Evolutionary conservation across 2,888 invertebrate genomes (phyloP), one percentile per base, ranked within the genome.

Genomic region (Lamellibrachia satsuma): DNA sequence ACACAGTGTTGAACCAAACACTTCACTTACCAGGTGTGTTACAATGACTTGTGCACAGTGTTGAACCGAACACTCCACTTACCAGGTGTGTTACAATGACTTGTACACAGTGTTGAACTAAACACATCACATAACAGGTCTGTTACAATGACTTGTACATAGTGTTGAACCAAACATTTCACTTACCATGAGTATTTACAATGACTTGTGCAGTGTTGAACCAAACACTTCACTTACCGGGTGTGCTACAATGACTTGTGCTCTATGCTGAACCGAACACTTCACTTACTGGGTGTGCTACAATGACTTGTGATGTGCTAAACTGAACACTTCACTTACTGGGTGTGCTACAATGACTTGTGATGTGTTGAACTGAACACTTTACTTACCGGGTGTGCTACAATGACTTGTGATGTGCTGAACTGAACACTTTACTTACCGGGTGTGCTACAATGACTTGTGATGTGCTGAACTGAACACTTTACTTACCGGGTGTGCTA

Each of bases 181-280:
- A 92, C 95, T 94, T 96, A 97, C 97, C 22, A 99, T 99, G 97
- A 99, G 99, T 0, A 98, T 98, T 39, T 11, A 97, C 96, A 27
- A 97, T 95, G 93, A 96, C 96, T 6, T 96, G 95, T 52, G 94
- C 93, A 97, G 97, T 57, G 57, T 57, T 57, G 8, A 57, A 57
- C 57, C 15, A 0, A 57, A 7, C 57, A 90, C 52, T 91, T 4
- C 2, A 92, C 95, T 94, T 96, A 97, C 97, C 22, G 99, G 99
- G 97, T 99, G 99, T 0, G 98, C 98, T 11, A 97, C 96, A 27
- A 97, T 95, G 93, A 96, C 96, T 6, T 96, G 95, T 52, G 94
- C 96, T 93, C 97, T 97, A 96, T 99, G 98, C 95, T 97, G 98
- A 93, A 99, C 57, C 2, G 7, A 57, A 7, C 57, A 57, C 7